Conservation (phyloP, 2,113 vertebrate genomes). For the Megaleporinus macrocephalus region DNA sequence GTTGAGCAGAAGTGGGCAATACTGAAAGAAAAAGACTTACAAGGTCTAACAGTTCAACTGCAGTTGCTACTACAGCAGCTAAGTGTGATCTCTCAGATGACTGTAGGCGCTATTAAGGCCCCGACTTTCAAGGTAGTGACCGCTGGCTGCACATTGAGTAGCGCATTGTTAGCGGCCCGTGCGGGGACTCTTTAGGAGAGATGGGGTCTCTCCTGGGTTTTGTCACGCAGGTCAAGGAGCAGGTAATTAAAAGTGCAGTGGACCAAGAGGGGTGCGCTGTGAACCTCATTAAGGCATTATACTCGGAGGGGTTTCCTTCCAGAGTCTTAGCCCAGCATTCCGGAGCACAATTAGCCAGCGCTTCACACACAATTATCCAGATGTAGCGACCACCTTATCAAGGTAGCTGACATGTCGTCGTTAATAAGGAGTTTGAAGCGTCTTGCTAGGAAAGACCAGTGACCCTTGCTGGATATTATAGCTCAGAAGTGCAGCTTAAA, state of each 20-base stretch:
- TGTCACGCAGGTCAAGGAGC: slow-evolving; percentile 39
- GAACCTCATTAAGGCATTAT: slow-evolving; percentile 68
- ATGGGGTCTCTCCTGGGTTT: slow-evolving; percentile 41
- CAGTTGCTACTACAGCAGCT: background rate
- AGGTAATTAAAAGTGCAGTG: slow-evolving; percentile 73
- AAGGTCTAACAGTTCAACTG: background rate
- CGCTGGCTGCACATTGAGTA: background rate
- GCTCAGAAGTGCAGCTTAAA: background rate
- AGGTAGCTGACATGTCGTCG: slow-evolving; percentile 18
- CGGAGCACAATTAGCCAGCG: slow-evolving; percentile 45
- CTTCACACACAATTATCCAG: slow-evolving; percentile 40
- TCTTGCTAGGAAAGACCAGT: slow-evolving; percentile 4
- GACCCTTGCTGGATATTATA: slow-evolving; percentile 14
- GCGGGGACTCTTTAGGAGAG: slow-evolving; percentile 10
- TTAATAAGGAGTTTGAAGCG: slow-evolving; percentile 24
- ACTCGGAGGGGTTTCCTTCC: slow-evolving; percentile 53
- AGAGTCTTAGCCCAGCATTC: slow-evolving; percentile 23
- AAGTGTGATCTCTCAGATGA: background rate
- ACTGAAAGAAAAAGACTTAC: background rate
- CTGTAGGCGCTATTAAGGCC: background rate
- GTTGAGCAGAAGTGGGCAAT: background rate
- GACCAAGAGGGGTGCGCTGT: slow-evolving; percentile 60
- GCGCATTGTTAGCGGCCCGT: background rate
- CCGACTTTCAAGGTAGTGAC: background rate
- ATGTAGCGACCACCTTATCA: slow-evolving; percentile 31